A percentile compares a stretch with the other conserved stretches of the same genome.
phyloP scores from a whole-genome alignment of 2,113 vertebrate species.

The Pithys albifrons region DNA sequence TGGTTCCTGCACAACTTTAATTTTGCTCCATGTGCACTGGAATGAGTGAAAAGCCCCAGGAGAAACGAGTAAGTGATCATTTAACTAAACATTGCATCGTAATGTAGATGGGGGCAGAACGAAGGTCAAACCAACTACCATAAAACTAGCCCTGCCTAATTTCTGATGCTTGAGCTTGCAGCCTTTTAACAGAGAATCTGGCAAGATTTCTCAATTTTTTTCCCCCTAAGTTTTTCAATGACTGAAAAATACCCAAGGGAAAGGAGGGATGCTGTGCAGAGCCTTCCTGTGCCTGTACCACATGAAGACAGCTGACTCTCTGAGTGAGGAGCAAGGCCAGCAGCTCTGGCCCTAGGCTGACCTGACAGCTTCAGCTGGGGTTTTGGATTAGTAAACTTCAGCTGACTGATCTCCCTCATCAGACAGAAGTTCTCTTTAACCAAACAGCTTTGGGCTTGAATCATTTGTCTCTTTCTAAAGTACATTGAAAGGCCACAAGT shows the following conservation, averaged over 20 bases:
- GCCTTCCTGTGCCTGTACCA: neutral
- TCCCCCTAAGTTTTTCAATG: neutral
- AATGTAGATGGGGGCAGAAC: neutral
- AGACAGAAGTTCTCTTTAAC: neutral
- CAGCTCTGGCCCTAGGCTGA: neutral
- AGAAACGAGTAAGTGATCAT: conserved; percentile 15
- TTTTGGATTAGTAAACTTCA: neutral
- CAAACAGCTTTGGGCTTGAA: neutral
- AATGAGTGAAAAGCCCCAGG: conserved; percentile 27
- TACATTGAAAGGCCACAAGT: accelerated
- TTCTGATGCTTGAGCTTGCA: neutral
- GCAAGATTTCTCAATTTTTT: neutral
- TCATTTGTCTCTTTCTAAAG: neutral
- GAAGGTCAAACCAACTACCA: neutral
- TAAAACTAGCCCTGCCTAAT: neutral
- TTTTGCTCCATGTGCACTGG: neutral
- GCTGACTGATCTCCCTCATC: neutral
- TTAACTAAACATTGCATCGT: conserved; percentile 8
- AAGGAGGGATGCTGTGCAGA: neutral
- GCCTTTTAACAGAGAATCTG: neutral
- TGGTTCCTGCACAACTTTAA: neutral
- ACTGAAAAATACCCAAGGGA: neutral
- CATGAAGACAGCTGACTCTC: accelerated
- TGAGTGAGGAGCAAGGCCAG: neutral
- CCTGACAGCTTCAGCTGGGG: neutral